phyloP scores from a whole-genome alignment of 1,140 invertebrate species.

The Belonocnema kinseyi region DNA sequence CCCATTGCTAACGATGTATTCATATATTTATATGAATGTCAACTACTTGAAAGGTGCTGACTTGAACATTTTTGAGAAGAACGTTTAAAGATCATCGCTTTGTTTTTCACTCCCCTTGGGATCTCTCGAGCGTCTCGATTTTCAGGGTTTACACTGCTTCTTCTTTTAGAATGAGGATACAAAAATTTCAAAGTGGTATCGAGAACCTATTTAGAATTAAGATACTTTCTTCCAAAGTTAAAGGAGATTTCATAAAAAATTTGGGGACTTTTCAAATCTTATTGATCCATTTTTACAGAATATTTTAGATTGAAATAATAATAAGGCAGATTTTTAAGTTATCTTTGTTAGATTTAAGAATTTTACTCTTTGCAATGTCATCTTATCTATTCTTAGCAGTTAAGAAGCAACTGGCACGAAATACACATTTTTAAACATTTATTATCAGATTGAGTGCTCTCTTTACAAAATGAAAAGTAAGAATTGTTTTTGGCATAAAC shows the following conservation, averaged over 20 bases:
- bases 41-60: background rate
- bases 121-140: background rate
- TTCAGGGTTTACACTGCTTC: background rate
- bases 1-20: background rate
- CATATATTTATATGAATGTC: background rate
- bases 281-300: too few species aligned
- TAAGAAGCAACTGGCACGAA: background rate
- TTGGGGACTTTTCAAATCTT: too few species aligned
- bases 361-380: background rate
- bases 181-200: too few species aligned
- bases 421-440: background rate
- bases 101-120: background rate
- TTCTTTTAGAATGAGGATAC: background rate
- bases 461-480: background rate
- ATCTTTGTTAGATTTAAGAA: background rate
- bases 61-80: background rate
- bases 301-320: too few species aligned
- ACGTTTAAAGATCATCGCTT: conserved; percentile 7
- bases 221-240: too few species aligned
- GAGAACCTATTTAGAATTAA: too few species aligned
- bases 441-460: background rate
- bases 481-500: too few species aligned
- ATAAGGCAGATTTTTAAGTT: too few species aligned
- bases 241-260: too few species aligned
- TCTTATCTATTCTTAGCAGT: background rate